phyloP scores from a whole-genome alignment of 1,140 invertebrate species.

The Scaptomyza graminum region DNA sequence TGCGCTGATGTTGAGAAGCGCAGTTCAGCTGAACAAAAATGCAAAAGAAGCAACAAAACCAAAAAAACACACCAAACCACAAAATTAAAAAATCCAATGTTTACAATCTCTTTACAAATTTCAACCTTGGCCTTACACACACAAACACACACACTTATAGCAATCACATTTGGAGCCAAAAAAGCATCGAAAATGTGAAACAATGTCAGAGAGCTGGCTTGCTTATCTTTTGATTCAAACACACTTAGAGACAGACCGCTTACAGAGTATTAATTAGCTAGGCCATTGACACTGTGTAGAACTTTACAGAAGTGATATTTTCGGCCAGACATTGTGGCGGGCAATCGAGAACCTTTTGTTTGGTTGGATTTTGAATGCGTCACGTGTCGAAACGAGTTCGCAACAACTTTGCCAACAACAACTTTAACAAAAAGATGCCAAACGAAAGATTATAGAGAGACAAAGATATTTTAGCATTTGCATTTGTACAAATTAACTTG shows the following conservation, averaged over 20 bases:
- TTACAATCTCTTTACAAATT: slow-evolving; percentile 82
- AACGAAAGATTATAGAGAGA: slow-evolving; percentile 32
- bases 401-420: slow-evolving; percentile 4
- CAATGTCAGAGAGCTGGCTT: slow-evolving; percentile 72
- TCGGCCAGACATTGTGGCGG: slow-evolving; percentile 62
- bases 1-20: slow-evolving; percentile 14
- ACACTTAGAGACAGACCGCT: slow-evolving; percentile 11
- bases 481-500: slow-evolving; percentile 76
- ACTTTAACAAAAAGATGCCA: slow-evolving; percentile 33
- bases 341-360: slow-evolving; percentile 29
- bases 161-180: slow-evolving; percentile 42
- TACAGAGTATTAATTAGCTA: slow-evolving; percentile 38
- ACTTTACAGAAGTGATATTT: slow-evolving; percentile 47
- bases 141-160: slow-evolving; percentile 7
- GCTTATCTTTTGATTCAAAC: slow-evolving; percentile 35
- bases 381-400: slow-evolving; percentile 49
- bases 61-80: slow-evolving; percentile 52
- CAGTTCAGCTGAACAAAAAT: slow-evolving; percentile 42
- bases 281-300: slow-evolving; percentile 52
- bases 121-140: slow-evolving; percentile 76
- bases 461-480: slow-evolving; percentile 44
- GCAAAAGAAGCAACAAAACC: slow-evolving; percentile 65
- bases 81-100: slow-evolving; percentile 72
- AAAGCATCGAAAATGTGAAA: slow-evolving; percentile 41
- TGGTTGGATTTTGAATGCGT: slow-evolving; percentile 12